phyloP scores from a whole-genome alignment of 2,797 vertebrate species.

The Acanthiza pusilla region DNA sequence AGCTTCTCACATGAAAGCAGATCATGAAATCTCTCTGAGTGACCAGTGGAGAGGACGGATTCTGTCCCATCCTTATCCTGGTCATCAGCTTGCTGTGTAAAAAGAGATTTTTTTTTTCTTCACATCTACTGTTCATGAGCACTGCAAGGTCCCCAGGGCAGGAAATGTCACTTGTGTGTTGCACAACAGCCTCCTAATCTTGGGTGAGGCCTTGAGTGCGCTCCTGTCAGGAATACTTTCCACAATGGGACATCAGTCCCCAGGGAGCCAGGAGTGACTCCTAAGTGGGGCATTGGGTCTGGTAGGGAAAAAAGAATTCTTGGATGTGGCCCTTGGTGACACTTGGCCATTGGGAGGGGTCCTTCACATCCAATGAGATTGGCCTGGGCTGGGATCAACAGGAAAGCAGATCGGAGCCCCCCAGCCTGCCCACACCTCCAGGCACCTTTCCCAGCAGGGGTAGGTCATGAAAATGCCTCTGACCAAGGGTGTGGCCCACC shows the following conservation, averaged over 20 bases:
- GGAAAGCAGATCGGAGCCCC: neutral
- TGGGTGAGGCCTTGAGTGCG: conserved; percentile 19
- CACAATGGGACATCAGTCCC: conserved; percentile 31
- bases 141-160: neutral
- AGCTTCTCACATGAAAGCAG: neutral
- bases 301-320: neutral
- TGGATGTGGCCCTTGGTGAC: neutral
- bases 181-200: conserved; percentile 35
- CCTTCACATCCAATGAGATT: neutral
- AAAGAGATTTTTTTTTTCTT: neutral
- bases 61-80: neutral
- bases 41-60: neutral
- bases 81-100: neutral
- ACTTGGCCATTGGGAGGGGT: neutral
- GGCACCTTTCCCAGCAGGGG: neutral
- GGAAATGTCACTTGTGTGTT: conserved; percentile 13
- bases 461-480: neutral
- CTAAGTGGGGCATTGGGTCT: neutral
- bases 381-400: neutral
- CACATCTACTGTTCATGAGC: neutral
- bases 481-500: neutral
- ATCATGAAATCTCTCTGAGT: neutral
- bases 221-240: conserved; percentile 33
- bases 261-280: neutral
- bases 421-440: neutral